Percentiles rank a stretch among this genome's conserved stretches.
These are phyloP conservation scores for Microplitis manilae DNA, from an alignment of 2,888 invertebrate genomes.

Conservation along the genomic window DNA sequence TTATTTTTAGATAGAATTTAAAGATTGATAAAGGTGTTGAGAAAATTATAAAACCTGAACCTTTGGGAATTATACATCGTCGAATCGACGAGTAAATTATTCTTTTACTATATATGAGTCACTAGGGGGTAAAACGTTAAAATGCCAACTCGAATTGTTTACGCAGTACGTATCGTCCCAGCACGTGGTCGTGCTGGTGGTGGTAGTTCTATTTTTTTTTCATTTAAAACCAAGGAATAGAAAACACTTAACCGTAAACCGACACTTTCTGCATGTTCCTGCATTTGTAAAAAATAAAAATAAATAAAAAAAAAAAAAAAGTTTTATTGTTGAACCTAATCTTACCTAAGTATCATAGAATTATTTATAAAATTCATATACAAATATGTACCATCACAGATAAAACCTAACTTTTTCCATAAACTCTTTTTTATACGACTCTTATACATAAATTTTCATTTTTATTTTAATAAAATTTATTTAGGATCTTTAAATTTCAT, in stretches of 20 bases:
- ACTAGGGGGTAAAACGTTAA: constrained; percentile 38
- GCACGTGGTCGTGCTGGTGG: constrained; percentile 12
- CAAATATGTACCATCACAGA: constrained; percentile 23
- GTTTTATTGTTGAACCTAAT: constrained; percentile 27
- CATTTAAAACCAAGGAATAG: constrained; percentile 24
- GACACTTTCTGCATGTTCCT: constrained; percentile 2
- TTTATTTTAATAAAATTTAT: constrained; percentile 6
- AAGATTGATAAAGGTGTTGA: constrained; percentile 19
- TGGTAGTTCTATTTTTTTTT: not conserved
- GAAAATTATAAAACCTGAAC: constrained; percentile 30
- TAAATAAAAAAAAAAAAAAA: constrained; percentile 4
- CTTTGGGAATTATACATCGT: constrained; percentile 23
- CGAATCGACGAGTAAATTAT: constrained; percentile 27
- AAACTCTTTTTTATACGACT: constrained; percentile 28
- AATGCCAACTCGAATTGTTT: constrained; percentile 41
- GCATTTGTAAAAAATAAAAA: constrained; percentile 22
- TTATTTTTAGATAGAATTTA: constrained; percentile 3
- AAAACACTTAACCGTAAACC: constrained; percentile 21
- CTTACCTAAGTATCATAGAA: constrained; percentile 26
- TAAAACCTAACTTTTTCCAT: constrained; percentile 37
- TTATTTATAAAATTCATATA: constrained; percentile 43
- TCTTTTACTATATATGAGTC: constrained; percentile 33
- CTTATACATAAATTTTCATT: constrained; percentile 12
- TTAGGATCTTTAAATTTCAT: not conserved
- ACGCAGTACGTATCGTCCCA: constrained; percentile 25